Evolutionary conservation across 2,113 vertebrate species (phyloP).

Genomic region (Lepus europaeus): DNA sequence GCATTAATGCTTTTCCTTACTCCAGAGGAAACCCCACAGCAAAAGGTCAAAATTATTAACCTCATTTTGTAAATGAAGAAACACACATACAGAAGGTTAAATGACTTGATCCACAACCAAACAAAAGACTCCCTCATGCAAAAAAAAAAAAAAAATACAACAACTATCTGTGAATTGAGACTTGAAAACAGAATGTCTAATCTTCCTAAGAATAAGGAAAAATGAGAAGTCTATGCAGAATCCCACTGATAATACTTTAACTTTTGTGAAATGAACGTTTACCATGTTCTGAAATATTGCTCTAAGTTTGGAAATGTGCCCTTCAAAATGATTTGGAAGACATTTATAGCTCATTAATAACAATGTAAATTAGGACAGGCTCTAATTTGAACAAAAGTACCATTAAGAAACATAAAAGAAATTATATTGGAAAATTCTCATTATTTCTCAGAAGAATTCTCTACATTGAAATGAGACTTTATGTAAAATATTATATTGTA

Average conservation of each 20-base stretch:
- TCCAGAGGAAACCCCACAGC: neutral
- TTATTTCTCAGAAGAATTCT: neutral
- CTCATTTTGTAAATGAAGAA: slow-evolving; percentile 54
- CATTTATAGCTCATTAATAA: neutral
- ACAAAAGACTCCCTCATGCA: neutral
- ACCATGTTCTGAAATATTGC: neutral
- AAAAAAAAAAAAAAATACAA: neutral
- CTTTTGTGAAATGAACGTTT: neutral
- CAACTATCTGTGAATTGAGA: neutral
- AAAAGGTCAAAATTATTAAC: slow-evolving; percentile 60
- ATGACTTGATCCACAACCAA: slow-evolving; percentile 1
- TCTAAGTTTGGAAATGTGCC: neutral
- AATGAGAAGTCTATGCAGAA: neutral
- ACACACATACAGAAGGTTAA: slow-evolving; percentile 25
- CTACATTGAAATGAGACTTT: neutral
- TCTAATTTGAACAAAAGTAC: neutral
- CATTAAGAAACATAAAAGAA: neutral
- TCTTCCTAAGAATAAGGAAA: neutral
- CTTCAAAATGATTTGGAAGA: slow-evolving; percentile 18
- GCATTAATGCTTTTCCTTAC: slow-evolving; percentile 51
- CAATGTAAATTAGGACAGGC: neutral
- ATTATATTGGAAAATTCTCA: neutral
- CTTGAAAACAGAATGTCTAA: neutral
- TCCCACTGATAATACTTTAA: neutral
- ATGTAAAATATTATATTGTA: neutral